Conservation (phyloP, 2,888 invertebrate species). For the Pyrgus malvae region DNA sequence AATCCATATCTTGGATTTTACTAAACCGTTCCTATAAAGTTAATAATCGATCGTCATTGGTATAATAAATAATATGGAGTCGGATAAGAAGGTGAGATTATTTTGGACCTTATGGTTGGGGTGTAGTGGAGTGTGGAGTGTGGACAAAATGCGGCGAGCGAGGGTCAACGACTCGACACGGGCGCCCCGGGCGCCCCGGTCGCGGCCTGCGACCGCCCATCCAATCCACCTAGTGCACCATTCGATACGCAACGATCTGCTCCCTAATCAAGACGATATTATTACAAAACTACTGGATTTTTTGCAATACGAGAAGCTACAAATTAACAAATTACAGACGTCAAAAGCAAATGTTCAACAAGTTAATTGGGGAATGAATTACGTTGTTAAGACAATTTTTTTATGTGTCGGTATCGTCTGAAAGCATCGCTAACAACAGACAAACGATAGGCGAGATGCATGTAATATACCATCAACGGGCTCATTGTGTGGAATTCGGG, state of each 20-base stretch:
- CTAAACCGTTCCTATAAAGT: too few species aligned
- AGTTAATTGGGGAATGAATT: background rate
- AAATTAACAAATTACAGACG: background rate
- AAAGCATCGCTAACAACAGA: conserved; percentile 19
- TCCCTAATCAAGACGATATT: background rate
- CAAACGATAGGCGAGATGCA: conserved; percentile 35
- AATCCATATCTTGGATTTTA: too few species aligned
- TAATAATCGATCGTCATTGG: too few species aligned
- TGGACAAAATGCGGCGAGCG: conserved; percentile 44
- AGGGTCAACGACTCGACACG: conserved; percentile 69
- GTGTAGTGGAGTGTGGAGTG: conserved; percentile 39
- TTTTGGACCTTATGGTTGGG: conserved; percentile 28
- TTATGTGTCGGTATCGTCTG: background rate
- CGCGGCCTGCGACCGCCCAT: conserved; percentile 24
- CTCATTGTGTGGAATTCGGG: conserved; percentile 63
- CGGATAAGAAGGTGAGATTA: conserved; percentile 1
- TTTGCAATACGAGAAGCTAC: background rate
- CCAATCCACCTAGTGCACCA: conserved; percentile 57
- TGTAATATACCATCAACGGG: conserved; percentile 49
- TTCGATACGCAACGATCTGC: conserved; percentile 49
- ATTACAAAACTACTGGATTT: background rate
- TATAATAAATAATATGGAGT: background rate
- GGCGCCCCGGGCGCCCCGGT: conserved; percentile 44
- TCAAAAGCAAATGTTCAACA: background rate
- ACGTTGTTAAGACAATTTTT: background rate